Base-by-base conservation (phyloP, 2,888 invertebrate species). In the Aethes cnicana region DNA sequence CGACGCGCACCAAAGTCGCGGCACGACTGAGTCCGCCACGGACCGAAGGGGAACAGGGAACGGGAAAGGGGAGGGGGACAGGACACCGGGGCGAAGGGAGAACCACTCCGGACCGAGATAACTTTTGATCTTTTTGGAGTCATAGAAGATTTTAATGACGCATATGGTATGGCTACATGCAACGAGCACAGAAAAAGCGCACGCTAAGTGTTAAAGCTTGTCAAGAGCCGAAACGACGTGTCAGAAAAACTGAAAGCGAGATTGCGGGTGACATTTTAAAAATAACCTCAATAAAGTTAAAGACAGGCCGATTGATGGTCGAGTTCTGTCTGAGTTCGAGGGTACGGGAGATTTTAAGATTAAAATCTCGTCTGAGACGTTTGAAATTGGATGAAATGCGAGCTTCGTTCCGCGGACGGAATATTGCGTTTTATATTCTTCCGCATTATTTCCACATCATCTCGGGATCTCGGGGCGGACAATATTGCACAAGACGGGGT, bases 51-150 rank as follows among this genome's bases (percentile, higher is more conserved):
- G 70, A 57, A 68, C 68, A 61, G 73, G 71, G 74, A 74, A 67
- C 63, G 75, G 78, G 78, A n/a, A n/a, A n/a, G n/a, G 75, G 72
- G 64, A 61, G 73, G 73, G 73, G 68, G 47, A 47, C 42, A 44
- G 39, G 47, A 48, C 68, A 65, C 64, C 66, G 75, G 71, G 72
- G 71, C 63, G 74, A 69, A 71, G 69, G 68, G 72, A 71, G 74
- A 74, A 72, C 66, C 80, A 77, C 81, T 81, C 77, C 74, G 80
- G 72, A 77, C 66, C 74, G 75, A 84, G 84, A 87, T 86, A 88
- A 88, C 86, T 88, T 88, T 87, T 86, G 87, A 89, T 87, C 88
- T 88, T 86, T 88, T 86, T 84, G 81, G 82, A 80, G 73, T 75
- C 72, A 76, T 77, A 83, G 84, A 77, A 81, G 84, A 85, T 86